Base-by-base conservation (phyloP, 2,113 vertebrate genomes). In the Hippolais icterina region DNA sequence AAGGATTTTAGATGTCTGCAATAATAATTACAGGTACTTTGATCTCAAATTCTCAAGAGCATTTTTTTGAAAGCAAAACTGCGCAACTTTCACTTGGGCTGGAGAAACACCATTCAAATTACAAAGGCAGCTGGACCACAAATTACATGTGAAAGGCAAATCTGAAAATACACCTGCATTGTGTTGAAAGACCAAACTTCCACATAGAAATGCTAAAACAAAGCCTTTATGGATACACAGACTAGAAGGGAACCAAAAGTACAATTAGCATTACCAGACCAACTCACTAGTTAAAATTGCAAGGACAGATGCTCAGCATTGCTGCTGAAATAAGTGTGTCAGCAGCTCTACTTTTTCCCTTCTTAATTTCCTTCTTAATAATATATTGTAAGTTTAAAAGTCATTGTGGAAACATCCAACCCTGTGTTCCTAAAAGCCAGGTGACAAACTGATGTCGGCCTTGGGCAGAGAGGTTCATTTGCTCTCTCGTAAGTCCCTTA, bases 21-120 rank as follows among this genome's bases (percentile, higher is more conserved):
- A 54, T 23, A 90, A 47, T 89, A 92, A 92, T 84, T 90, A 93
- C 47, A 94, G 50, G 59, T 50, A 80, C 94, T 95, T 95, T 96
- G 85, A 96, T 93, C 56, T 78, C 44, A 5, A 21, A 47, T 31
- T 94, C 77, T 56, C 35, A 12, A 13, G 41, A 66, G 31, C 5
- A 28, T 4, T 83, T 39, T 96, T 83, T 10, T 16, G 71, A 88
- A 93, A 95, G 39, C 17, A 74, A 83, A 94, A 83, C 71, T 54
- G 37, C 0, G 0, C 47, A 88, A 90, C 83, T 91, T 96, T 90
- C 84, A 77, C 82, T 80, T 75, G 4, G 78, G 63, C 59, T 83
- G 56, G 33, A 90, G 68, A 77, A 96, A 83, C 33, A 77, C 24
- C 71, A 44, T 83, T 41, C 82, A 64, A 83, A 88, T 83, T 70